Base-by-base conservation (phyloP, 2,113 vertebrate genomes). In the Phalacrocorax brasilianus region DNA sequence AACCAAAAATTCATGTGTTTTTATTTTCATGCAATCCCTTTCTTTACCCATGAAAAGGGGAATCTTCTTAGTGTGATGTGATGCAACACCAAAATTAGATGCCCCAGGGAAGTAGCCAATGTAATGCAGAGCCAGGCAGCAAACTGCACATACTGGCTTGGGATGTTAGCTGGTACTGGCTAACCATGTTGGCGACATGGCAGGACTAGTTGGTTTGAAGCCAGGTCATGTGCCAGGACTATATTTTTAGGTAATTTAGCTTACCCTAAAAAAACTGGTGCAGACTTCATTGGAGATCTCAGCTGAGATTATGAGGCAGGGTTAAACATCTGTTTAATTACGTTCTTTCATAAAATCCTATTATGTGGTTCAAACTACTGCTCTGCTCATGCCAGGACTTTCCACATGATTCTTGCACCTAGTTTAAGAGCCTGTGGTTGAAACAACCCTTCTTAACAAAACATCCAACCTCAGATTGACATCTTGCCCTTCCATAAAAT, bases 321-420 rank as follows among this genome's bases (percentile, higher is more conserved):
- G 35, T 53, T 94, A 89, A 95, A 56, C 11, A 67, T 32, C 44
- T 30, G 14, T 91, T 77, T 95, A 92, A 95, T 87, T 91, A 59
- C 3, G 9, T 68, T n/a, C 23, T 52, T 65, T 70, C 53, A 58
- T 49, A 92, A 91, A 87, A 82, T 53, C 74, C 70, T 89, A 35
- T 92, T 65, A 72, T 42, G 87, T 66, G 87, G 77, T 91, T 95
- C 70, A 72, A 91, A 82, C 49, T 76, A 78, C 73, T 58, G 70
- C 56, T 78, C 65, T 79, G 49, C 1, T 13, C 66, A 52, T 53
- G 66, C 77, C 93, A 94, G 49, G 33, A 65, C 33, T 55, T 85
- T 11, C 59, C 72, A 71, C 61, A n/a, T 71, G 68, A 75, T 42
- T 71, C 20, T 59, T 70, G 32, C 33, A 38, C 22, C 38, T 55